Conservation (phyloP, 1,140 invertebrate genomes). For the Caenorhabditis remanei region DNA sequence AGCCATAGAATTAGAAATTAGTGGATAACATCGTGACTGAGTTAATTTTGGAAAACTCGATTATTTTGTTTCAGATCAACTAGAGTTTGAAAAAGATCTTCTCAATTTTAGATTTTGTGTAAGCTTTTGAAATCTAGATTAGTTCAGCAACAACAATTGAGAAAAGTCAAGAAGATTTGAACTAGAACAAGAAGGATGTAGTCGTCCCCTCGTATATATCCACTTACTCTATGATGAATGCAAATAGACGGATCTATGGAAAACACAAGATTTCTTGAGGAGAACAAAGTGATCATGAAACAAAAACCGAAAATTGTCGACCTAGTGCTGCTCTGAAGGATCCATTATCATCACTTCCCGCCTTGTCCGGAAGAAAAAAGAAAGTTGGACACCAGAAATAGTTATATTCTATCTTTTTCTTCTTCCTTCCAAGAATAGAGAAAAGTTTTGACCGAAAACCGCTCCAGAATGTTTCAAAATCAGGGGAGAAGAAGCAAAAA, state of each 20-base stretch:
- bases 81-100: too few relatives aligned
- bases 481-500: not conserved
- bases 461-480: conserved; percentile 45
- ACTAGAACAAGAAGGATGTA: not conserved
- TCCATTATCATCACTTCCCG: conserved; percentile 38
- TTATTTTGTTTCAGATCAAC: too few relatives aligned
- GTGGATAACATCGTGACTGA: too few relatives aligned
- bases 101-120: too few relatives aligned
- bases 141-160: too few relatives aligned
- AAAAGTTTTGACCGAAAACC: conserved; percentile 30
- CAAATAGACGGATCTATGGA: not conserved
- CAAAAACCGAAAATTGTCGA: conserved; percentile 27
- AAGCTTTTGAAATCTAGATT: too few relatives aligned
- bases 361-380: conserved; percentile 10
- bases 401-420: conserved; percentile 9
- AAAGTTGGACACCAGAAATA: not conserved
- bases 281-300: conserved; percentile 41
- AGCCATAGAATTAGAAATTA: too few relatives aligned
- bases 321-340: not conserved
- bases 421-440: conserved; percentile 34
- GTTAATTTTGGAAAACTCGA: too few relatives aligned
- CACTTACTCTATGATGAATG: not conserved
- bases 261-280: not conserved
- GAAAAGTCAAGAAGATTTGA: not conserved
- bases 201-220: not conserved